A percentile compares a stretch with the other conserved stretches of the same genome.
Evolutionary conservation across 2,888 invertebrate genomes (phyloP).

Genomic region (Octonoba sinensis): DNA sequence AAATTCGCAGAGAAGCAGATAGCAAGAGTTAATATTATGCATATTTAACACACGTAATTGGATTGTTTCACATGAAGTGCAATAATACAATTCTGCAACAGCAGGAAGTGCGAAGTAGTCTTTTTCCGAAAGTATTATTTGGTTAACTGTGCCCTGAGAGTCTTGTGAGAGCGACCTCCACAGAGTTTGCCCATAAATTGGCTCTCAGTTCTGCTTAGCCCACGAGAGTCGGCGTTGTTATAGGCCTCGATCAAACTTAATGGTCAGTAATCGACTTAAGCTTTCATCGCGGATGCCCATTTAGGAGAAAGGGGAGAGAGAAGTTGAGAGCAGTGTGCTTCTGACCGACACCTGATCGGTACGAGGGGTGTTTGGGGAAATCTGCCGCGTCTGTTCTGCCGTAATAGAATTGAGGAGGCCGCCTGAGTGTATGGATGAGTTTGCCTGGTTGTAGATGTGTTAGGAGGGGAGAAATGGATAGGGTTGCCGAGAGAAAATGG

Average conservation of each 20-base stretch:
- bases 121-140: too few species aligned
- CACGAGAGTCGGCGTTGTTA: too few species aligned
- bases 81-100: too few species aligned
- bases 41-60: too few species aligned
- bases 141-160: too few species aligned
- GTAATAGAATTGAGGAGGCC: conserved; percentile 55
- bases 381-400: conserved; percentile 45
- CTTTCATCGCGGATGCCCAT: conserved; percentile 41
- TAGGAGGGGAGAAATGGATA: neutral
- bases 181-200: too few species aligned
- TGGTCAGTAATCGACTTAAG: conserved; percentile 49
- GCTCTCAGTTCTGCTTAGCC: too few species aligned
- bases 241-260: conserved; percentile 33
- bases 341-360: conserved; percentile 58
- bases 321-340: neutral
- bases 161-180: too few species aligned
- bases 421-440: conserved; percentile 29
- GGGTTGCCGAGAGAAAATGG: conserved; percentile 12
- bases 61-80: too few species aligned
- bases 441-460: conserved; percentile 13
- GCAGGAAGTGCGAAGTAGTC: too few species aligned
- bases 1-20: too few species aligned
- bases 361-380: conserved; percentile 36
- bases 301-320: conserved; percentile 14
- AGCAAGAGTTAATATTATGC: too few species aligned